Evolutionary conservation across 2,888 invertebrate species (phyloP).

Genomic region (Calameuta pallipes): DNA sequence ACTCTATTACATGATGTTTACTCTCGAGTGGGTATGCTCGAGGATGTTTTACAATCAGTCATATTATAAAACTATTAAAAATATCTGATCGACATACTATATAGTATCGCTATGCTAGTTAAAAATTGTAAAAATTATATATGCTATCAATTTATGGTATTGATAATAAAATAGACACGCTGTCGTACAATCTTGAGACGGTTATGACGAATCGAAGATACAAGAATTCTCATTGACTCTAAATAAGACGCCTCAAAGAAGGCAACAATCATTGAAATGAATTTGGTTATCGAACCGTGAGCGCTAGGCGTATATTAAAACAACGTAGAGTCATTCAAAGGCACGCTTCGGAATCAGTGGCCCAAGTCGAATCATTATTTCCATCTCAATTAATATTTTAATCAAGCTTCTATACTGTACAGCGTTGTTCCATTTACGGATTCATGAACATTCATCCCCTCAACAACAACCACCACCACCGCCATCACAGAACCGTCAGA

Average conservation of each 20-base stretch:
- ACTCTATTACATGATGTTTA: slow-evolving; percentile 53
- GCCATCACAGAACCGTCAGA: background rate
- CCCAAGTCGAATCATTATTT: slow-evolving; percentile 59
- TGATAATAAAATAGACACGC: too few relatives aligned
- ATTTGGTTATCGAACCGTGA: background rate
- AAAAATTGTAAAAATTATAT: background rate
- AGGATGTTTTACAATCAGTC: background rate
- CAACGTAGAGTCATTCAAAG: slow-evolving; percentile 21
- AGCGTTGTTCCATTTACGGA: slow-evolving; percentile 63
- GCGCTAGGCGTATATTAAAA: slow-evolving; percentile 8
- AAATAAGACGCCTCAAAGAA: background rate
- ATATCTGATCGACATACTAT: background rate
- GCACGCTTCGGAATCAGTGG: slow-evolving; percentile 21
- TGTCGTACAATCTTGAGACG: background rate
- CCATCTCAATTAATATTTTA: slow-evolving; percentile 67
- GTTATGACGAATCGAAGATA: background rate
- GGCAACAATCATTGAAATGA: background rate
- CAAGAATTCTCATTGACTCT: background rate
- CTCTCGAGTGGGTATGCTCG: slow-evolving; percentile 37
- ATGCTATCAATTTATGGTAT: background rate
- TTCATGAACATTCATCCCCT: slow-evolving; percentile 35
- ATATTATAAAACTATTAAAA: background rate
- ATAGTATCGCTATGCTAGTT: background rate
- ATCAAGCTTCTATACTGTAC: slow-evolving; percentile 56
- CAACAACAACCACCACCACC: background rate